Evolutionary conservation across 2,797 vertebrate species (phyloP), one percentile per base, ranked within the genome.

Genomic region (Austrolebias charrua): DNA sequence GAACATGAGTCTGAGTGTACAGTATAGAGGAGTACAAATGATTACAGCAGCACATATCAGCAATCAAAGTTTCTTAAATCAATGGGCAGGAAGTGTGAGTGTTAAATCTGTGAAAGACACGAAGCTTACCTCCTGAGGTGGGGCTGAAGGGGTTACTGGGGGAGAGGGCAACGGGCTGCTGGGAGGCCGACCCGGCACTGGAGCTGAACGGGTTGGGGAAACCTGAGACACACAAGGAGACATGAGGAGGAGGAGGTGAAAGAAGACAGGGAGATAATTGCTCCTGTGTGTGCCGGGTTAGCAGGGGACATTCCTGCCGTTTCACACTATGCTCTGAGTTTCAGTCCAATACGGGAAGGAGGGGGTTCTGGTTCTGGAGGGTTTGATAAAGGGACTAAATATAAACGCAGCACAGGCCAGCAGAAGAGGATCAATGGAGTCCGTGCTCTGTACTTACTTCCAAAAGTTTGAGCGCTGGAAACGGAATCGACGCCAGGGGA

Each of bases 81-180:
- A 35, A 35, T 2, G 7, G 10, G 47, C 46, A 53, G 55, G 60
- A 57, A 7, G 60, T 2, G n/a, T 35, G 55, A 48, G 47, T 38
- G 54, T 24, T 16, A 14, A 18, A 53, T 1, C 51, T 16, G 19
- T 24, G 50, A 24, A 18, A 16, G 48, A 46, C 50, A 43, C 3
- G 64, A 63, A 50, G 72, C 92, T 94, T 87, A 96, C 95, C 94
- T 77, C 92, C 82, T 28, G 87, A 83, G 61, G 91, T 75, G 78
- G 90, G 90, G 87, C 94, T 94, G 92, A 96, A 96, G 19, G 95
- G 95, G 85, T 96, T 96, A 77, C 95, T 95, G 71, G 94, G 92
- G 81, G 94, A 93, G 76, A 94, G 90, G 54, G 90, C 88, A 6
- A 88, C 44, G 3, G 88, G 84, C 76, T 84, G 89, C 77, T 93